Conservation (phyloP, 2,888 invertebrate genomes). For the Philopedon plagiatum region DNA sequence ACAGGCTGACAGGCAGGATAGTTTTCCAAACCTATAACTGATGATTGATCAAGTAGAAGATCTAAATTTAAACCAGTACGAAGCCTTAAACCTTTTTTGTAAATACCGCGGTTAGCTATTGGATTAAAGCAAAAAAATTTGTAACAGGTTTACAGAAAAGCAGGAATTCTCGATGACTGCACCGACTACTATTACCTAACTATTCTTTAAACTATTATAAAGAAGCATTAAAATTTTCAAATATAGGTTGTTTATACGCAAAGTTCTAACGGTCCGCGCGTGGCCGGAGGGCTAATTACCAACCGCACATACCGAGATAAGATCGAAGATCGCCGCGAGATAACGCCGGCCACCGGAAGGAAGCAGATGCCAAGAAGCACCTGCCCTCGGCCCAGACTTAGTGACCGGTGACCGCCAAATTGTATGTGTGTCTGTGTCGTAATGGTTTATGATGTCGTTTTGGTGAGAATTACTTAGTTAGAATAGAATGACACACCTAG, state of each 20-base stretch:
- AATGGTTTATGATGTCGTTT: constrained; percentile 17
- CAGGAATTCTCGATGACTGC: not conserved
- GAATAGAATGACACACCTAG: not conserved
- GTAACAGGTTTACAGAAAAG: no score
- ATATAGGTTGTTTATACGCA: constrained; percentile 23
- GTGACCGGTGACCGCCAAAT: constrained; percentile 50
- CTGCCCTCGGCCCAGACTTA: constrained; percentile 62
- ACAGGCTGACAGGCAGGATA: no score
- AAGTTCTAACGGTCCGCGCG: constrained; percentile 55
- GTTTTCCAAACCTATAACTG: no score
- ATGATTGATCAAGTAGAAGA: no score
- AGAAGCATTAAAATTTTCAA: constrained; percentile 16
- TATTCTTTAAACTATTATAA: not conserved
- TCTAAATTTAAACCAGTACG: no score
- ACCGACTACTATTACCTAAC: not conserved
- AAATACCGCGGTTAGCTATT: no score
- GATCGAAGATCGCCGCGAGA: constrained; percentile 60
- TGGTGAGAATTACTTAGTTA: constrained; percentile 13
- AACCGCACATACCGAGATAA: constrained; percentile 55
- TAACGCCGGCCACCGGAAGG: constrained; percentile 62
- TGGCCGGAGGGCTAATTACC: constrained; percentile 60
- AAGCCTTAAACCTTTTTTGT: no score
- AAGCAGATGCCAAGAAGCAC: constrained; percentile 64
- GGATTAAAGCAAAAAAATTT: no score
- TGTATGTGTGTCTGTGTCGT: constrained; percentile 27